Conservation (phyloP, 2,113 vertebrate species). For the Scomber scombrus region DNA sequence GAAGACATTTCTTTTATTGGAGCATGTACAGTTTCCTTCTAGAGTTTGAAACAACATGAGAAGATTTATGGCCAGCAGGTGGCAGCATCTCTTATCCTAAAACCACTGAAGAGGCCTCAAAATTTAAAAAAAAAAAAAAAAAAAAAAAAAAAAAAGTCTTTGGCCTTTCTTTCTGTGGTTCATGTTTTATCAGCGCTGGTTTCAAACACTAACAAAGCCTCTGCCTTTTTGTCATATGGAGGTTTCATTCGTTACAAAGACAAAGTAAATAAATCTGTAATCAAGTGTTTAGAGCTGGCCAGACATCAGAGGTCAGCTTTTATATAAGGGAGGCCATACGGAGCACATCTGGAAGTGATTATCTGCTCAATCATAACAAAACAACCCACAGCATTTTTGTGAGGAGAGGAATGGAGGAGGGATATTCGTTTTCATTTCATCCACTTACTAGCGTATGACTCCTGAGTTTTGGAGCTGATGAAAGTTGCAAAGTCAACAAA, state of each 20-base stretch:
- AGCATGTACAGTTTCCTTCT: no score
- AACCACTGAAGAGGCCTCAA: neutral
- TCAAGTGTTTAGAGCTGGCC: neutral
- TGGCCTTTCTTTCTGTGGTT: neutral
- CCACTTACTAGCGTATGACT: neutral
- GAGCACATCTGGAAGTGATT: slow-evolving; percentile 69
- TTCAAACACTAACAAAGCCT: neutral
- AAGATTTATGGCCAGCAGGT: slow-evolving; percentile 44
- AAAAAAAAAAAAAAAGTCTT: neutral
- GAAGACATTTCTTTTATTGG: no score
- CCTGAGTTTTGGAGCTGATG: slow-evolving; percentile 1
- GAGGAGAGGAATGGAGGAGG: slow-evolving; percentile 35
- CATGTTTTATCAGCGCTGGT: neutral
- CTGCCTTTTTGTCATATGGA: neutral
- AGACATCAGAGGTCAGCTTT: slow-evolving; percentile 27
- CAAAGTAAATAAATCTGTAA: neutral
- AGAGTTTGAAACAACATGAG: no score
- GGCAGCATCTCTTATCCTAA: slow-evolving; percentile 37
- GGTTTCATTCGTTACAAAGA: neutral
- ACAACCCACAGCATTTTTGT: slow-evolving; percentile 40
- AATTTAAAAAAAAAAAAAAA: no score
- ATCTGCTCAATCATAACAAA: slow-evolving; percentile 57
- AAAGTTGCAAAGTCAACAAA: slow-evolving; percentile 15
- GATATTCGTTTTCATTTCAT: slow-evolving; percentile 17
- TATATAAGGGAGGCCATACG: slow-evolving; percentile 8